phyloP scores from a whole-genome alignment of 2,888 invertebrate genomes.

The Andricus curvator region DNA sequence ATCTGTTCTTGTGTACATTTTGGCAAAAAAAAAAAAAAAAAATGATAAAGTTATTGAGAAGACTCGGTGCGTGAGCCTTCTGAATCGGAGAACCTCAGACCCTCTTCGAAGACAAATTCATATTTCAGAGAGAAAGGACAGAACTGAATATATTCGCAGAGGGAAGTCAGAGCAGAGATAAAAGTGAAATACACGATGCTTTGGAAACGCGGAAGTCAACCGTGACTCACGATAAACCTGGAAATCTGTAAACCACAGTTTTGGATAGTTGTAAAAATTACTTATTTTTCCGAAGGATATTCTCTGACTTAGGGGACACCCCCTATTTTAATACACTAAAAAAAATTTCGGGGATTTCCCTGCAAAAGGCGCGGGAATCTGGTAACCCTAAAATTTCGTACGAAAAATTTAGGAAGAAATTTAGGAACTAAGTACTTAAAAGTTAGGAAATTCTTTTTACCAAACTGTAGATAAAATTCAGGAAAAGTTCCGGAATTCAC shows the following conservation, averaged over 20 bases:
- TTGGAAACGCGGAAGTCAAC: constrained; percentile 59
- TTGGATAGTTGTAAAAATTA: too few relatives aligned
- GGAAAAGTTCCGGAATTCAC: too few relatives aligned
- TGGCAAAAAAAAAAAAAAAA: background rate
- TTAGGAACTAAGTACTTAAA: too few relatives aligned
- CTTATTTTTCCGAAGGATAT: too few relatives aligned
- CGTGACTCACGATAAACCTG: constrained; percentile 36
- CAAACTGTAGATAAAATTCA: too few relatives aligned
- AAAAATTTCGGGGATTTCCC: too few relatives aligned
- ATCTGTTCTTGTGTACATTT: constrained; percentile 10
- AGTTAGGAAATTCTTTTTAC: too few relatives aligned
- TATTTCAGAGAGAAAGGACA: constrained; percentile 33
- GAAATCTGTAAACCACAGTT: background rate
- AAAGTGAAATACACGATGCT: constrained; percentile 70
- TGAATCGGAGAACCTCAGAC: constrained; percentile 1
- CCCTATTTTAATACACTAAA: too few relatives aligned
- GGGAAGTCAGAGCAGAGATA: constrained; percentile 64
- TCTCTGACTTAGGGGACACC: too few relatives aligned
- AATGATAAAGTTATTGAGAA: constrained; percentile 34
- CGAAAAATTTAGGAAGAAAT: too few relatives aligned
- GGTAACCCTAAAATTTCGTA: too few relatives aligned
- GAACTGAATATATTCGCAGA: constrained; percentile 45
- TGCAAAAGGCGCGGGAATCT: too few relatives aligned
- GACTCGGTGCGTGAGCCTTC: constrained; percentile 26
- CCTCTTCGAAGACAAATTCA: constrained; percentile 36